Evolutionary conservation across 2,888 invertebrate genomes (phyloP), one percentile per base, ranked within the genome.

Genomic region (Pollenia amentaria): DNA sequence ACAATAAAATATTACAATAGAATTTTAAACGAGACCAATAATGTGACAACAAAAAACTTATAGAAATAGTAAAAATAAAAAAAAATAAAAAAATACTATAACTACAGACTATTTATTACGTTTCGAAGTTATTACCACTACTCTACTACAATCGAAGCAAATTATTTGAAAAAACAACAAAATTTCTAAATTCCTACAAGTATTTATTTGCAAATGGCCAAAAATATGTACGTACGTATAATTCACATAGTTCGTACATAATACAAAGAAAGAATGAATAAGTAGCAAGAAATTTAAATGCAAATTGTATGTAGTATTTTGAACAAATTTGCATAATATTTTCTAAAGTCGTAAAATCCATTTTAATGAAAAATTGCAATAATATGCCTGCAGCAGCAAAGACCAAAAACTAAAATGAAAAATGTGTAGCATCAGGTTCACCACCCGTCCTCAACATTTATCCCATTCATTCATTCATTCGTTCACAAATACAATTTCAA

Each of bases 361-460:
- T 78, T 82, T 78, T 85, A 85, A 78, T 82, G 81, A 85, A 85
- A 85, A 81, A 82, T 85, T 85, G 85, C 85, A 78, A 81, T 78
- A 81, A 73, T 81, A 77, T 73, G 67, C 81, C 53, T 81, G 70
- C 73, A 75, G 65, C 57, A 48, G 11, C 40, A 67, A 44, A 40
- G 48, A 69, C 48, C 40, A 60, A 18, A 38, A 60, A 69, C 8
- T 16, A 53, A 65, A 62, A 75, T 53, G 46, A 78, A 69, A 65
- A 55, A 62, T 67, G 46, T 72, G 76, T 70, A 85, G 65, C 85
- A 79, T 79, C 80, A 85, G 60, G 62, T 80, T 70, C 53, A 82
- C 65, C 64, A 72, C 65, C 48, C 55, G 57, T 42, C 46, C 10
- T 42, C 55, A 18, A 60, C 29, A 42, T 14, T n/a, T 12, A 16